Evolutionary conservation across 1,140 invertebrate species (phyloP).

Genomic region (Olivierus martensii): DNA sequence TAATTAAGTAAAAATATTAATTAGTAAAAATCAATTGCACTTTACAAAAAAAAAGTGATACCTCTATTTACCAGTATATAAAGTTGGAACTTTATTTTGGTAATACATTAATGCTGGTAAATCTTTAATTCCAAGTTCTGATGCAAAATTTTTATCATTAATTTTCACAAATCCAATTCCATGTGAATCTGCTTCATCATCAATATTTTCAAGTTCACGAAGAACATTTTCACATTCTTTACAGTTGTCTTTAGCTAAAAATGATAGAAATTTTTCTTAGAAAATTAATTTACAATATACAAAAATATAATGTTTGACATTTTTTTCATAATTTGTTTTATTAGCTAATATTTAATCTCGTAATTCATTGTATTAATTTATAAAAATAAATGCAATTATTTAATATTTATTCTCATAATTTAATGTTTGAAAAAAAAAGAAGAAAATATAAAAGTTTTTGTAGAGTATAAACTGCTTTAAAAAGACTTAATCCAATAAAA

Average conservation of each 20-base stretch:
- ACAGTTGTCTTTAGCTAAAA: slow-evolving; percentile 72
- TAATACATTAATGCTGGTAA: slow-evolving; percentile 82
- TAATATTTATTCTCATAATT: too few species aligned
- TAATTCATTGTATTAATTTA: too few species aligned
- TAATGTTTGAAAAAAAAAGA: too few species aligned
- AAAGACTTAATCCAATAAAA: too few species aligned
- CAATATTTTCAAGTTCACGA: slow-evolving; percentile 78
- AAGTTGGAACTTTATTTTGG: slow-evolving; percentile 80
- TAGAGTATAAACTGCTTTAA: too few species aligned
- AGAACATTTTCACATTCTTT: slow-evolving; percentile 77
- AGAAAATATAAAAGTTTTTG: too few species aligned
- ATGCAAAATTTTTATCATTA: slow-evolving; percentile 72
- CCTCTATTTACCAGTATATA: slow-evolving; percentile 53
- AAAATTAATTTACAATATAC: too few species aligned
- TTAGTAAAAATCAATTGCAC: background rate
- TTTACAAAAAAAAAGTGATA: background rate
- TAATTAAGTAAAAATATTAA: slow-evolving; percentile 26
- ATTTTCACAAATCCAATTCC: slow-evolving; percentile 78
- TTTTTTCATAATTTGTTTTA: too few species aligned
- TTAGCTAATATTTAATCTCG: too few species aligned
- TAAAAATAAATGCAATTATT: too few species aligned
- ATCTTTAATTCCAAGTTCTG: slow-evolving; percentile 60
- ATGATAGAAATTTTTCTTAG: too few species aligned
- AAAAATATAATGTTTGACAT: too few species aligned
- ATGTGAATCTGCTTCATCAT: slow-evolving; percentile 82